phyloP scores from a whole-genome alignment of 2,113 vertebrate species.

The Pandion haliaetus region DNA sequence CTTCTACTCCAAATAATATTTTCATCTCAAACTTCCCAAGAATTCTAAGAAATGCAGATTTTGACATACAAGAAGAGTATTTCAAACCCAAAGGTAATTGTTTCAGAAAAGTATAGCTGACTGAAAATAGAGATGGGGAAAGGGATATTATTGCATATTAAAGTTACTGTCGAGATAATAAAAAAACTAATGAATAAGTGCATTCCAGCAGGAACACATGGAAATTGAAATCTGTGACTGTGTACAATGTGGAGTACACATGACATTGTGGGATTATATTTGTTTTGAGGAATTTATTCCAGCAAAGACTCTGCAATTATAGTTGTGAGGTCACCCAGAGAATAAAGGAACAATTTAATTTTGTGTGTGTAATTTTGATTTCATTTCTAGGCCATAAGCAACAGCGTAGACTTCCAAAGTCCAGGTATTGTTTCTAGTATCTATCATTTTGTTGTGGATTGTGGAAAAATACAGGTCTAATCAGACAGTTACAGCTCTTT shows the following conservation, averaged over 20 bases:
- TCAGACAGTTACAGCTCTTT: not conserved
- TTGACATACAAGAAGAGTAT: not conserved
- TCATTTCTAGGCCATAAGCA: not conserved
- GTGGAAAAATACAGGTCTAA: not conserved
- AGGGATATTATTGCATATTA: not conserved
- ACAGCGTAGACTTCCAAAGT: not conserved
- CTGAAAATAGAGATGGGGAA: not conserved
- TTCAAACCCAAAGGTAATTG: not conserved
- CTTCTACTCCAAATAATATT: not conserved
- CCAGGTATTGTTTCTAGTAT: not conserved
- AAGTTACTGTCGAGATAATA: not conserved
- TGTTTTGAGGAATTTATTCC: not conserved
- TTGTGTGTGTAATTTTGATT: not conserved
- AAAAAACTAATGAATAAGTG: not conserved
- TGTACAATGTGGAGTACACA: not conserved
- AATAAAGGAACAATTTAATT: not conserved
- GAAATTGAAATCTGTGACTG: not conserved
- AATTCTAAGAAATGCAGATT: not conserved
- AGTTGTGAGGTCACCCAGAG: not conserved
- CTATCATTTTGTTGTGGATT: accelerated
- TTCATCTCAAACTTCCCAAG: not conserved
- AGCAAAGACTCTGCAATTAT: not conserved
- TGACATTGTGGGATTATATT: not conserved
- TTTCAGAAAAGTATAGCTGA: not conserved
- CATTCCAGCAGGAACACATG: not conserved